Conservation (phyloP, 2,113 vertebrate species). For the Fulica atra region DNA sequence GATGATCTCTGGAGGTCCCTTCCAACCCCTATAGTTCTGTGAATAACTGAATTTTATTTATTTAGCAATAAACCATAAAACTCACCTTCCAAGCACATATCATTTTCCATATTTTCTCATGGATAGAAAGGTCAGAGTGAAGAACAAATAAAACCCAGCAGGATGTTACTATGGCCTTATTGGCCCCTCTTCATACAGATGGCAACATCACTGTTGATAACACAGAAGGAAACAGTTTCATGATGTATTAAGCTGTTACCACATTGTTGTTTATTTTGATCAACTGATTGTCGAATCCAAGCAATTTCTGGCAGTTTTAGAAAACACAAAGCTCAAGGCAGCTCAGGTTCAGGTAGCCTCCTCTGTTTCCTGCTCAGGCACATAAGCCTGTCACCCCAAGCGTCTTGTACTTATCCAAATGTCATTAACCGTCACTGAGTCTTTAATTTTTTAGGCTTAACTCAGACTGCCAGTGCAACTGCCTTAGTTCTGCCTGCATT, state of each 20-base stretch:
- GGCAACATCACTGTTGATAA: background rate
- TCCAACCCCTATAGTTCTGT: no score
- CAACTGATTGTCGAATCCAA: background rate
- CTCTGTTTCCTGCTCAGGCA: background rate
- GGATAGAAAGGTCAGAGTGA: background rate
- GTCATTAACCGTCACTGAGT: background rate
- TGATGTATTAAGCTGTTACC: background rate
- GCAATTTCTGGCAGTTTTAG: background rate
- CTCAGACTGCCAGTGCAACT: background rate
- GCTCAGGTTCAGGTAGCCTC: background rate
- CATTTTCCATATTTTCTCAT: background rate
- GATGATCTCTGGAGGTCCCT: no score
- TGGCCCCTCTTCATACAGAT: background rate
- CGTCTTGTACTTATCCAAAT: background rate
- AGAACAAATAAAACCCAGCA: background rate
- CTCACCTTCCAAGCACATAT: background rate
- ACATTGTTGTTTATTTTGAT: background rate
- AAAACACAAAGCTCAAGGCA: background rate
- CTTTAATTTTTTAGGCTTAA: background rate
- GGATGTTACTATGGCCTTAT: background rate
- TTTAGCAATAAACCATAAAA: constrained; percentile 53
- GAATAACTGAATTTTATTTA: constrained; percentile 32
- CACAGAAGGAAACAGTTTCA: background rate
- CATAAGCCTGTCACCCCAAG: background rate
- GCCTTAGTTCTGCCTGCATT: background rate